A percentile compares a stretch with the other conserved stretches of the same genome.
phyloP scores from a whole-genome alignment of 2,888 invertebrate genomes.

The Apamea sordens region DNA sequence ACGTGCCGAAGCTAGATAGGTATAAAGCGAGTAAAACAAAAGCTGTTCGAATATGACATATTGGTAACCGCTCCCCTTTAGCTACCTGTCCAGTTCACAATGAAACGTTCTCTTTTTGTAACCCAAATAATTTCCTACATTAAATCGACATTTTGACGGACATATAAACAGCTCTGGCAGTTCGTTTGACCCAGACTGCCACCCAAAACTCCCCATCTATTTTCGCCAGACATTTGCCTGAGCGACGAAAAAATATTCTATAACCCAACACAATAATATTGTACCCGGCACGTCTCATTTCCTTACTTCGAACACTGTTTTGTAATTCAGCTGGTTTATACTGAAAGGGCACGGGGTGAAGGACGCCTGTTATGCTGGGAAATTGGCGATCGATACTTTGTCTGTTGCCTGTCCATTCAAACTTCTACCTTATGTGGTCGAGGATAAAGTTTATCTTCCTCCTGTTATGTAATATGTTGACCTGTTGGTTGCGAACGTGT shows the following conservation, averaged over 20 bases:
- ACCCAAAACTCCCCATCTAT: constrained; percentile 58
- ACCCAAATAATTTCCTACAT: constrained; percentile 40
- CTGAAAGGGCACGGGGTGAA: constrained; percentile 87
- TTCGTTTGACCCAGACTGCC: constrained; percentile 58
- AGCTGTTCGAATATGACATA: background rate
- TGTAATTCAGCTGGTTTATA: constrained; percentile 74
- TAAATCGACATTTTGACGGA: constrained; percentile 48
- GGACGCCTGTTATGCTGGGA: constrained; percentile 80
- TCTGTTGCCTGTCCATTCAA: constrained; percentile 63
- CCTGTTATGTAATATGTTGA: constrained; percentile 64
- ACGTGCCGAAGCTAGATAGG: background rate
- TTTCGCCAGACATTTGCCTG: constrained; percentile 61
- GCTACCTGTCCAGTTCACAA: background rate
- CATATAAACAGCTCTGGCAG: constrained; percentile 30
- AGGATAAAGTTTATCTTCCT: constrained; percentile 38
- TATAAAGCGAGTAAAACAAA: background rate
- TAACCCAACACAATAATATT: constrained; percentile 39
- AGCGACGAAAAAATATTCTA: constrained; percentile 54
- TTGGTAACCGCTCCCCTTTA: background rate
- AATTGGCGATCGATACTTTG: constrained; percentile 83
- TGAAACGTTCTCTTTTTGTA: constrained; percentile 12
- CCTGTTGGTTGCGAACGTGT: constrained; percentile 77
- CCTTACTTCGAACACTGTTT: constrained; percentile 63
- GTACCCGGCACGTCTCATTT: constrained; percentile 50
- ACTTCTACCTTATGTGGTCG: constrained; percentile 61